These are phyloP conservation scores for Pachliopta kotzebuea DNA, from an alignment of 2,888 invertebrate genomes.

Conservation along the genomic window DNA sequence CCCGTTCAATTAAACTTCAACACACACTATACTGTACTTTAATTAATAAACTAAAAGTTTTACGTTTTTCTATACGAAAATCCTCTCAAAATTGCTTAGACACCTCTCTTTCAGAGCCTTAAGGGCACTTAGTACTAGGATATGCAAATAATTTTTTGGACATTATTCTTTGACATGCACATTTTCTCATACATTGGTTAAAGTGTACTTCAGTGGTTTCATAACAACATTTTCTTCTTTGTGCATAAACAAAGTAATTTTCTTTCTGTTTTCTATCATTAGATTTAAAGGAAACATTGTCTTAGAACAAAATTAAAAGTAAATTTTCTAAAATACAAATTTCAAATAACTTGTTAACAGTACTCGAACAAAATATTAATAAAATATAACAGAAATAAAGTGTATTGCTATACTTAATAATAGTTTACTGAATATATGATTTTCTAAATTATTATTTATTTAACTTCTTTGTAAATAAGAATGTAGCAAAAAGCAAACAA, in stretches of 20 bases:
- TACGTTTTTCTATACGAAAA: neutral
- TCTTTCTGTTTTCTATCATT: too few species aligned
- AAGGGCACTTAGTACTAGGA: constrained; percentile 4
- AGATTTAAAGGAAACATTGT: too few species aligned
- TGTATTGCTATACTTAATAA: too few species aligned
- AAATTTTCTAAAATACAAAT: too few species aligned
- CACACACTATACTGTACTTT: neutral
- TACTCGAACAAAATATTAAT: too few species aligned
- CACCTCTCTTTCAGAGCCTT: constrained; percentile 1
- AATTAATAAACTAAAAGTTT: neutral
- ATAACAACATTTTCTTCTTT: neutral
- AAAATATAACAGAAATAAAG: too few species aligned
- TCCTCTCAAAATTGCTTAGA: constrained; percentile 11
- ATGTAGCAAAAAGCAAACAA: too few species aligned
- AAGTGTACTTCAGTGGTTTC: neutral
- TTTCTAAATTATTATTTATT: too few species aligned
- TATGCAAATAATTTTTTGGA: constrained; percentile 26
- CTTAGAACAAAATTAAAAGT: too few species aligned
- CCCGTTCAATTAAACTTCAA: neutral
- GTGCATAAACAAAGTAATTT: neutral
- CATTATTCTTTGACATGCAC: constrained; percentile 26
- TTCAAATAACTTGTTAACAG: too few species aligned
- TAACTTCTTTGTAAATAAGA: too few species aligned
- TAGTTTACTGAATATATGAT: too few species aligned
- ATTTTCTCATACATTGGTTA: constrained; percentile 7